These are phyloP conservation scores for Peucedramus taeniatus DNA, from an alignment of 2,113 vertebrate species.

Conservation along the genomic window DNA sequence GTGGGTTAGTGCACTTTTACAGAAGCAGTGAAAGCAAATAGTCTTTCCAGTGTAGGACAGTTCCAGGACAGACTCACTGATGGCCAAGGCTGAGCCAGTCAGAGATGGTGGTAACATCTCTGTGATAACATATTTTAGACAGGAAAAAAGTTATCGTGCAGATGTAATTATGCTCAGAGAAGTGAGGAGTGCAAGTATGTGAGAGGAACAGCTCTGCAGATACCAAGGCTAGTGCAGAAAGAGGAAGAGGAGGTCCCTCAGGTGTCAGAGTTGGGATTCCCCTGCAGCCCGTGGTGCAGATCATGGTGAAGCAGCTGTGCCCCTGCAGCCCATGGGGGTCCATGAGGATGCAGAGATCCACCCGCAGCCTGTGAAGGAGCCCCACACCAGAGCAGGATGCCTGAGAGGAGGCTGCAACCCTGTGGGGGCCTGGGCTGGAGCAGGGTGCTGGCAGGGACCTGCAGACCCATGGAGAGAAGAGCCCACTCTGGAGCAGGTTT, in stretches of 20 bases:
- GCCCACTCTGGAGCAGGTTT: not conserved
- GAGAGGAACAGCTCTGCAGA: not conserved
- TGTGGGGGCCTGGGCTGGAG: rapidly evolving
- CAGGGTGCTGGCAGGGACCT: not conserved
- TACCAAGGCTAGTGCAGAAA: not conserved
- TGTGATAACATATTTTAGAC: not conserved
- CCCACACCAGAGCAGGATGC: rapidly evolving
- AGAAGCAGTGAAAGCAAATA: not conserved
- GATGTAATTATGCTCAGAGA: not conserved
- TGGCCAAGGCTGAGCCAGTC: not conserved
- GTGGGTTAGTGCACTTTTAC: not conserved
- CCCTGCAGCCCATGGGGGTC: no score
- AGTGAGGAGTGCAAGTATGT: not conserved
- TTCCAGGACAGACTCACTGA: not conserved
- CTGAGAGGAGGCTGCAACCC: not conserved
- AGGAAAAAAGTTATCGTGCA: not conserved
- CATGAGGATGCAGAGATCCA: not conserved
- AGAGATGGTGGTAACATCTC: not conserved
- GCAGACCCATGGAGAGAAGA: not conserved
- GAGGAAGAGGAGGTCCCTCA: not conserved
- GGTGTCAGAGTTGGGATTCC: not conserved
- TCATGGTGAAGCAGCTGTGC: not conserved
- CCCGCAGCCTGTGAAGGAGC: rapidly evolving
- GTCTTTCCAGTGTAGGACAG: not conserved
- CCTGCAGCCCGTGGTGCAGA: rapidly evolving